Percentiles rank a stretch among this genome's conserved stretches.
Conservation (phyloP, 2,113 vertebrate species). For the Bolborhynchus lineola region DNA sequence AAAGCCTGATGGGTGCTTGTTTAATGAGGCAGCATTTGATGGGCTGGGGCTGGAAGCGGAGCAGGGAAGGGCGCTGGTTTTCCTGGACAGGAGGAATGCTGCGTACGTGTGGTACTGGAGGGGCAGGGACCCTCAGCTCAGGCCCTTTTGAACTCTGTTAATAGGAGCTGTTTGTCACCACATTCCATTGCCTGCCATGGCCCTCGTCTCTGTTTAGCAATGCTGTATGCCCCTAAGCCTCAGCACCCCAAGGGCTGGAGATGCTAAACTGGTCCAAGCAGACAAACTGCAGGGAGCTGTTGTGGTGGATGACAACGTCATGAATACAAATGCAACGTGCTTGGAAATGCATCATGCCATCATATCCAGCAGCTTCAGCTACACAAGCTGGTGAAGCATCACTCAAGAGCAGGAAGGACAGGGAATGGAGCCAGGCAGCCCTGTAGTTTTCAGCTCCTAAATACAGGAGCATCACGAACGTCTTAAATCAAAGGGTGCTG, state of each 20-base stretch:
- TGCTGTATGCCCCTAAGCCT: background rate
- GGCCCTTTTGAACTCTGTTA: slow-evolving; percentile 10
- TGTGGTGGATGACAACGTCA: background rate
- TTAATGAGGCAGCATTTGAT: background rate
- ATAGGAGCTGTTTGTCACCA: background rate
- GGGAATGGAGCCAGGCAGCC: background rate
- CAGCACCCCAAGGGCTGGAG: background rate
- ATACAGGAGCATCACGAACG: background rate
- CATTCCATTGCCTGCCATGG: background rate
- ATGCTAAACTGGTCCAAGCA: background rate
- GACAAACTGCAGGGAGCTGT: background rate
- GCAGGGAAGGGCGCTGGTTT: background rate
- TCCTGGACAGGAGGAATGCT: background rate
- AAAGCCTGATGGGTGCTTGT: background rate
- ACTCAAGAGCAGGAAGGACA: background rate
- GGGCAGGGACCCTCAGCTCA: background rate
- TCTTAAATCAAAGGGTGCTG: background rate
- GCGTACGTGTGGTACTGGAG: slow-evolving; percentile 24
- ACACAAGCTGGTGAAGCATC: background rate
- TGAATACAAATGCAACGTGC: background rate
- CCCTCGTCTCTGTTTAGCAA: background rate
- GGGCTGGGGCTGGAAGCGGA: background rate
- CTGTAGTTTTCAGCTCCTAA: background rate
- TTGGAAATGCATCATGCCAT: background rate
- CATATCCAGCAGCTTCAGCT: background rate